phyloP scores from a whole-genome alignment of 2,888 invertebrate genomes.

The Mystacides longicornis region DNA sequence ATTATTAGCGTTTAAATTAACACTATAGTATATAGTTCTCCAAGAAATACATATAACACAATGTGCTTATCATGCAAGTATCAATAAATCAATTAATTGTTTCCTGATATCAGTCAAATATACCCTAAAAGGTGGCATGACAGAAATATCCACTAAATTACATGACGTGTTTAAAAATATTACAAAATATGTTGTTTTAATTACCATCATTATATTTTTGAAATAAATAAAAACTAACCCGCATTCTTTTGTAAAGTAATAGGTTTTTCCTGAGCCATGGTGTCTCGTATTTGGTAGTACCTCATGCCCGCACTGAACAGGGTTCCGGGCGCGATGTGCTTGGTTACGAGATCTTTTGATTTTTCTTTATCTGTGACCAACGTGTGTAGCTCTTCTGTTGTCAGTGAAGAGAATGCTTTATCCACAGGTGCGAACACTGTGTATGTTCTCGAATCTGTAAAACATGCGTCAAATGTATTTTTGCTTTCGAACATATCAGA shows the following conservation, averaged over 20 bases:
- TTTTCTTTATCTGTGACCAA: slow-evolving; percentile 56
- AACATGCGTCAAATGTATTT: background rate
- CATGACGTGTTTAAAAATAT: too few species aligned
- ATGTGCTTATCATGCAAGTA: too few species aligned
- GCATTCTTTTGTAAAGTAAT: slow-evolving; percentile 74
- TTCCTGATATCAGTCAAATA: too few species aligned
- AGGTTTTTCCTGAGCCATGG: slow-evolving; percentile 65
- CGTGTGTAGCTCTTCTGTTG: slow-evolving; percentile 52
- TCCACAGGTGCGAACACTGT: slow-evolving; percentile 82
- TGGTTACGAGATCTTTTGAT: slow-evolving; percentile 66
- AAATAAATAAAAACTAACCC: slow-evolving; percentile 42
- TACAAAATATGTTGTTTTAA: background rate
- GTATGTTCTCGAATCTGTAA: slow-evolving; percentile 70
- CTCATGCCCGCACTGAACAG: slow-evolving; percentile 81
- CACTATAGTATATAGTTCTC: too few species aligned
- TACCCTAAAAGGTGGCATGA: too few species aligned
- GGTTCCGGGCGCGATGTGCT: slow-evolving; percentile 70
- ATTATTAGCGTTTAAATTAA: too few species aligned
- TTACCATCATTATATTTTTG: slow-evolving; percentile 1
- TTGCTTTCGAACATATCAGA: background rate
- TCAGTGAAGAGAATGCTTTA: slow-evolving; percentile 64
- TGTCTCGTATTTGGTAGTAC: slow-evolving; percentile 78
- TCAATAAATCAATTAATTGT: too few species aligned
- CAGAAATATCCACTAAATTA: too few species aligned
- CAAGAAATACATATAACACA: too few species aligned